Evolutionary conservation across 1,140 invertebrate species (phyloP), one percentile per base, ranked within the genome.

Genomic region (Anadara kagoshimensis): DNA sequence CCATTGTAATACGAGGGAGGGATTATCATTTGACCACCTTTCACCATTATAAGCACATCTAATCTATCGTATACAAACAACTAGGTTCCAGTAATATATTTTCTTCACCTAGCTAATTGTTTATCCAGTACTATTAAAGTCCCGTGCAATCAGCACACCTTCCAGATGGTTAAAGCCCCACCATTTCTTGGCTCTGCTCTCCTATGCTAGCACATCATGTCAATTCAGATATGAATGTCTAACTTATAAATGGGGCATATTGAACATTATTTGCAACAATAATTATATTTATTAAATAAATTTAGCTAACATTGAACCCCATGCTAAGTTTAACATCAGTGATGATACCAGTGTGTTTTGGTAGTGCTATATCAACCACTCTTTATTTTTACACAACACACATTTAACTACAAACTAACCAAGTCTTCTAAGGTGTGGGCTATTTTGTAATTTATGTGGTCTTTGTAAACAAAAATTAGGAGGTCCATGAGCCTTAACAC

Each of bases 111-210:
- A 53, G 14, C 62, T 68, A 44, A 66, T 65, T 44, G 51, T 70
- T 70, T 61, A 70, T 66, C 72, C 72, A n/a, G n/a, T n/a, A n/a
- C n/a, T n/a, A n/a, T n/a, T n/a, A n/a, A n/a, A n/a, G n/a, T n/a
- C n/a, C n/a, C 22, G 49, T 68, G 12, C 56, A 41, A 62, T 69
- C 62, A 56, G 57, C 62, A 53, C 45, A 63, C 57, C 73, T 59
- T 75, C 75, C 58, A 22, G 75, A 68, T 73, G 56, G 68, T 63
- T 67, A 57, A 72, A 72, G 36, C 62, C 69, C 69, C 75, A 43
- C 63, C 73, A 76, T 64, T 69, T n/a, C 47, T 76, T 76, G 68
- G 75, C 47, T 76, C 68, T 68, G 74, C 68, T 76, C 47, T 66
- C 69, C 63, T 41, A 61, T n/a, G n/a, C n/a, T n/a, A n/a, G n/a